Base-by-base conservation (phyloP, 64 coral and sea anemone genomes). In the Cladopsammia gracilis region DNA sequence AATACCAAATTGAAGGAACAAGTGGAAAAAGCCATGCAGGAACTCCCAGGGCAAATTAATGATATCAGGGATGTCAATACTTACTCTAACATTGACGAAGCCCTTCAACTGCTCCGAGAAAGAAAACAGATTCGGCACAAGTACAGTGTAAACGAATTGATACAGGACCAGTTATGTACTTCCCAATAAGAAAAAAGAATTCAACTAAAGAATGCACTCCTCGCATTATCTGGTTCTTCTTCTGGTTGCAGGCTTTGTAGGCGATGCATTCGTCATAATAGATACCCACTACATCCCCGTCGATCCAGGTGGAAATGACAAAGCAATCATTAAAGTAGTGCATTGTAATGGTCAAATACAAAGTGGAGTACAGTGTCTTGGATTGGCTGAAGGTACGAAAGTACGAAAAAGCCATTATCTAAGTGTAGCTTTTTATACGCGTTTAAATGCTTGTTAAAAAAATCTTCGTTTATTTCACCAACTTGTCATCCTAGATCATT, bases 331-430 rank as follows among this genome's bases (percentile, higher is more conserved):
- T 70, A 70, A 26, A 70, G 22, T 70, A n/a, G 67, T 54, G 52
- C 64, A 82, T 72, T 58, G 43, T 18, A 72, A 71, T 58, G 23
- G 48, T 10, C 5, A 72, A 13, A 25, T 91, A 14, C 34, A 81
- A 25, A 82, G 24, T 58, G 86, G 66, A 73, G 85, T 34, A 25
- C 10, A 73, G 49, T 10, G 66, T 87, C 54, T 71, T 25, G 10
- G 7, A 70, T 20, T 87, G 85, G 85, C 20, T 87, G 57, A 26
- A 70, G 20, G n/a, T n/a, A n/a, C n/a, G n/a, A n/a, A n/a, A n/a
- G n/a, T n/a, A n/a, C n/a, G n/a, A n/a, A n/a, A n/a, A n/a, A n/a
- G n/a, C n/a, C n/a, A n/a, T n/a, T n/a, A n/a, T n/a, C n/a, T n/a
- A n/a, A n/a, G n/a, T n/a, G n/a, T n/a, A n/a, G n/a, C n/a, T n/a